Conservation (phyloP, 2,113 vertebrate genomes). For the Oreochromis niloticus region DNA sequence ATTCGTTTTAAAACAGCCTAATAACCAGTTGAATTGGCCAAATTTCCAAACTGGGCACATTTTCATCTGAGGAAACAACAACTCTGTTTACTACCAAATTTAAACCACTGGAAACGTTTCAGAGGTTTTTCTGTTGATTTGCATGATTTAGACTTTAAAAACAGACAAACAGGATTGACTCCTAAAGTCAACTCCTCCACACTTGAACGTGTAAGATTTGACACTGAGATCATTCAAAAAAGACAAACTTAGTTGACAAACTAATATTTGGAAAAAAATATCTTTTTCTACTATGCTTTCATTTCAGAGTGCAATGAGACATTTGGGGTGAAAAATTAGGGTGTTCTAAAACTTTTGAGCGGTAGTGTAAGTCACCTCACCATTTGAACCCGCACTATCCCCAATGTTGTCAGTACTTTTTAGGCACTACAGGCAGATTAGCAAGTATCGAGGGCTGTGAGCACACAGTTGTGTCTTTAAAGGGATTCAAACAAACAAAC, state of each 20-base stretch:
- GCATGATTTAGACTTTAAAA: not conserved
- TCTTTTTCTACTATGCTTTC: not conserved
- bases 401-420: not conserved
- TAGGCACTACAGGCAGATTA: not conserved
- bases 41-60: not conserved
- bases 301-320: not conserved
- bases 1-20: not conserved
- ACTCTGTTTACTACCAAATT: not conserved
- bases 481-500: not conserved
- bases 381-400: not conserved
- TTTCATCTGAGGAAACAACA: not conserved
- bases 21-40: not conserved
- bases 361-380: not conserved
- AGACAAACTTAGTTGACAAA: not conserved
- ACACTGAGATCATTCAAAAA: accelerated
- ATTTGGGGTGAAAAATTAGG: not conserved
- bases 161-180: not conserved
- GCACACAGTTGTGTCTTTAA: not conserved
- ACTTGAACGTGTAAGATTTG: not conserved
- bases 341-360: not conserved
- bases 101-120: not conserved
- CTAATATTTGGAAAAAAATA: not conserved
- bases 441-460: not conserved
- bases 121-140: not conserved
- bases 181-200: not conserved